phyloP scores from a whole-genome alignment of 2,113 vertebrate species.

The Seriola quinqueradiata region DNA sequence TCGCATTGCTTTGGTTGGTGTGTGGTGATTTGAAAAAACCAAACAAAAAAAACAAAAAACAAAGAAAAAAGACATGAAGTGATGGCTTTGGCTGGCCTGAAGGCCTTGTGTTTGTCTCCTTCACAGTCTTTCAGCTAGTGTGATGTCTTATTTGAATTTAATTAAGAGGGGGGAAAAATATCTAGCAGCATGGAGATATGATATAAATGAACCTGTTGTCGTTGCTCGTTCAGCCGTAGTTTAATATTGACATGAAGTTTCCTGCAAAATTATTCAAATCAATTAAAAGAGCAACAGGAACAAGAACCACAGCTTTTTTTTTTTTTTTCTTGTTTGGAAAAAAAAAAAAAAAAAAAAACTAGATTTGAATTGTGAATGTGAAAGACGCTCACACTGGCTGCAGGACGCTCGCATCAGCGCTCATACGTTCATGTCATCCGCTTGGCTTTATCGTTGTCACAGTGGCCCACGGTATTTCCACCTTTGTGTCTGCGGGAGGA shows the following conservation, averaged over 20 bases:
- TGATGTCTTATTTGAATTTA: background rate
- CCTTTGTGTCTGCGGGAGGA: conserved; percentile 17
- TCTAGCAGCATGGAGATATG: background rate
- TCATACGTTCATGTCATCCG: background rate
- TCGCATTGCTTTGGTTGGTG: conserved; percentile 31
- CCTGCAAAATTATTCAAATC: background rate
- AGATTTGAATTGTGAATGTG: background rate
- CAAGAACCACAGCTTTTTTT: background rate
- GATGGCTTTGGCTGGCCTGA: conserved; percentile 28
- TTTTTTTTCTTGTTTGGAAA: background rate
- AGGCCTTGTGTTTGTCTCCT: conserved; percentile 25
- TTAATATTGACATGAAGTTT: background rate
- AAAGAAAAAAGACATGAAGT: background rate
- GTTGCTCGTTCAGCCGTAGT: background rate
- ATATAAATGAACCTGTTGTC: background rate
- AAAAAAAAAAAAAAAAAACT: background rate
- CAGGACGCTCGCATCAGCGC: background rate
- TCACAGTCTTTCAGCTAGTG: background rate
- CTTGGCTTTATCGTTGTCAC: conserved; percentile 23
- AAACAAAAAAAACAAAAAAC: background rate
- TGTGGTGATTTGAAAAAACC: conserved; percentile 38
- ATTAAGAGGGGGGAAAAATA: background rate
- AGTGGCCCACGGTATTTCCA: conserved; percentile 55
- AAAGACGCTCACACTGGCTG: background rate
- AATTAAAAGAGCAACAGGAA: background rate